A percentile compares a stretch with the other conserved stretches of the same genome.
These are phyloP conservation scores for Ceyx cyanopectus DNA, from an alignment of 2,113 vertebrate genomes.

Conservation along the genomic window DNA sequence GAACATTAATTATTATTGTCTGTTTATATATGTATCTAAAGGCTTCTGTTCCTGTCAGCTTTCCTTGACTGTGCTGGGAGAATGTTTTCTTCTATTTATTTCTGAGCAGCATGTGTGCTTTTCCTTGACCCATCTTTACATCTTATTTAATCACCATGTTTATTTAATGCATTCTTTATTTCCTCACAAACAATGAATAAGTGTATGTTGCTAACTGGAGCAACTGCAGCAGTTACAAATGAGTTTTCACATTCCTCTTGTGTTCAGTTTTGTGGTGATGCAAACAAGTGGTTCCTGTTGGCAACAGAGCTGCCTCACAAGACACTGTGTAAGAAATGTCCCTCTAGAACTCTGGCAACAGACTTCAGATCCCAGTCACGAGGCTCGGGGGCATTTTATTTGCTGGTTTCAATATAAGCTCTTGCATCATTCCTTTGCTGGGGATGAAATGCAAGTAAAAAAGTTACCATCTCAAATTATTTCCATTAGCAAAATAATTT, in stretches of 20 bases:
- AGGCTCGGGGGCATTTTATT: neutral
- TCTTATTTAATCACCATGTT: neutral
- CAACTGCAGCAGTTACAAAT: neutral
- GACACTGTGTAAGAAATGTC: neutral
- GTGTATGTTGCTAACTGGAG: neutral
- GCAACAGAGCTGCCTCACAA: neutral
- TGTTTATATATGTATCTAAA: neutral
- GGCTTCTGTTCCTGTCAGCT: neutral
- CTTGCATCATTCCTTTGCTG: neutral
- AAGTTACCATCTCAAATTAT: neutral
- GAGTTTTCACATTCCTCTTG: neutral
- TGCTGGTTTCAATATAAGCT: neutral
- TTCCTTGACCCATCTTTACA: neutral
- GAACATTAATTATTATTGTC: neutral
- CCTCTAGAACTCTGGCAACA: neutral
- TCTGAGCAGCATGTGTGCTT: accelerated
- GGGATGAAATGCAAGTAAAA: neutral
- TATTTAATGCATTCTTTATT: neutral
- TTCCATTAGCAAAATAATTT: constrained; percentile 6
- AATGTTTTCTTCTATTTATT: neutral
- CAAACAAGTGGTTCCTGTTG: neutral
- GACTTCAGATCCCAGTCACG: neutral
- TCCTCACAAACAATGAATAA: neutral
- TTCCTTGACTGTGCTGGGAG: neutral
- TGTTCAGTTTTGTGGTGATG: neutral